Base-by-base conservation (phyloP, 2,113 vertebrate genomes). In the Arenaria interpres region DNA sequence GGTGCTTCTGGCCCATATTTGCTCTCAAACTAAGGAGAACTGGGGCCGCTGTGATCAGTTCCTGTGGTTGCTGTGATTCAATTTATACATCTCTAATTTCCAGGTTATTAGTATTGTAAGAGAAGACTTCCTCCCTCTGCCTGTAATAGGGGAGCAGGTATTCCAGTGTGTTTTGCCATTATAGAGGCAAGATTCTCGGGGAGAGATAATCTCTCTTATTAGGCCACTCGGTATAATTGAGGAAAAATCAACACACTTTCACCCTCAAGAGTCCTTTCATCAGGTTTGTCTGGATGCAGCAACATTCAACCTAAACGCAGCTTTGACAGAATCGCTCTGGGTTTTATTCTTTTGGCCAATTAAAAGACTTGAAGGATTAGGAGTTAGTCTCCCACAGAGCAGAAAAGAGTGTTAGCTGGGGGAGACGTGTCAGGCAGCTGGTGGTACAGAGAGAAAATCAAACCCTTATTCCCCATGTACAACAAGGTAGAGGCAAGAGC, bases 171-270 rank as follows among this genome's bases (percentile, higher is more conserved):
- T 32, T 77, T 78, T 78, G 51, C 46, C n/a, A 27, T 90, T 85
- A 32, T 2, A 75, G 64, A 89, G 51, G 27, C 72, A 81, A 50
- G 81, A 51, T 78, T 82, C 39, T 46, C 21, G 30, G 43, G 78
- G 85, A 56, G 73, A 72, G 32, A 63, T n/a, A 87, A 94, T 82
- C 60, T n/a, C 66, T 82, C 51, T 60, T 89, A 68, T 75, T 78
- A 78, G 46, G 57, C 85, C 50, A 67, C 37, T 89, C 74, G 80
- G 24, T 71, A 45, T 91, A 91, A 94, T 21, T 64, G 74, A 51
- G 87, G 88, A 60, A 93, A 95, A 90, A 93, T 63, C 69, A 91
- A 68, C 88, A 74, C 66, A 6, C 51, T 75, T 72, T 76, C 56
- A 72, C n/a, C 73, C 54, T 91, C 43, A 21, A 59, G 46, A 85